phyloP scores from a whole-genome alignment of 2,888 invertebrate species.

The Exephanes ischioxanthus region DNA sequence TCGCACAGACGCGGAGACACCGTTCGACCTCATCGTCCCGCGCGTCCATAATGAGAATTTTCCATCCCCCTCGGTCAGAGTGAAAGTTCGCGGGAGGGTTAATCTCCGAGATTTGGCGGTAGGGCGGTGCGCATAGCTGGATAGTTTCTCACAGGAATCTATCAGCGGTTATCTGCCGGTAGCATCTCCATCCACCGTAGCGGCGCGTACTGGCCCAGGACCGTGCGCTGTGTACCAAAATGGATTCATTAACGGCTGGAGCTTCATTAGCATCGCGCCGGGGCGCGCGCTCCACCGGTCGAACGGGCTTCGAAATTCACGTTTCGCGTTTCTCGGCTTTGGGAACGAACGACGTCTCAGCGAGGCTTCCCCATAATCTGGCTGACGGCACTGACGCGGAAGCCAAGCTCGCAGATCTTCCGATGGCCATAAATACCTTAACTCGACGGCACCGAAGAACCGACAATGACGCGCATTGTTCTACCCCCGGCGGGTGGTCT shows the following conservation, averaged over 20 bases:
- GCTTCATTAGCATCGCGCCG: conserved; percentile 80
- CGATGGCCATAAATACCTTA: conserved; percentile 75
- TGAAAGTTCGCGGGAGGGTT: conserved; percentile 40
- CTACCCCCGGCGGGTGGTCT: conserved; percentile 57
- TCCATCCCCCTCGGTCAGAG: not conserved
- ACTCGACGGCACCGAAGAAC: conserved; percentile 44
- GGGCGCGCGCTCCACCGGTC: conserved; percentile 64
- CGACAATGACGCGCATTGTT: conserved; percentile 55
- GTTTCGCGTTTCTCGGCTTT: conserved; percentile 54
- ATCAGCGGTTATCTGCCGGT: conserved; percentile 63
- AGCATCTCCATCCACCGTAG: conserved; percentile 54
- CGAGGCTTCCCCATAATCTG: conserved; percentile 50
- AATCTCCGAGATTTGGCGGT: conserved; percentile 43
- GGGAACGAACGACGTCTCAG: conserved; percentile 19
- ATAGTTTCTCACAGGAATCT: conserved; percentile 59
- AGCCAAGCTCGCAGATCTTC: conserved; percentile 72
- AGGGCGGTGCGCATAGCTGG: conserved; percentile 21
- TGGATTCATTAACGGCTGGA: conserved; percentile 81
- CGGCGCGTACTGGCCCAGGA: conserved; percentile 7
- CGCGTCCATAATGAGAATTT: conserved; percentile 12
- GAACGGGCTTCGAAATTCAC: conserved; percentile 42
- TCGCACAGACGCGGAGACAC: not conserved
- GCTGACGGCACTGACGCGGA: conserved; percentile 52
- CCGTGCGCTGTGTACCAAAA: conserved; percentile 64
- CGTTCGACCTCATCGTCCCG: conserved; percentile 31